Percentiles rank a stretch among this genome's conserved stretches.
Conservation (phyloP, 2,888 invertebrate genomes). For the Sarcophaga carnaria region DNA sequence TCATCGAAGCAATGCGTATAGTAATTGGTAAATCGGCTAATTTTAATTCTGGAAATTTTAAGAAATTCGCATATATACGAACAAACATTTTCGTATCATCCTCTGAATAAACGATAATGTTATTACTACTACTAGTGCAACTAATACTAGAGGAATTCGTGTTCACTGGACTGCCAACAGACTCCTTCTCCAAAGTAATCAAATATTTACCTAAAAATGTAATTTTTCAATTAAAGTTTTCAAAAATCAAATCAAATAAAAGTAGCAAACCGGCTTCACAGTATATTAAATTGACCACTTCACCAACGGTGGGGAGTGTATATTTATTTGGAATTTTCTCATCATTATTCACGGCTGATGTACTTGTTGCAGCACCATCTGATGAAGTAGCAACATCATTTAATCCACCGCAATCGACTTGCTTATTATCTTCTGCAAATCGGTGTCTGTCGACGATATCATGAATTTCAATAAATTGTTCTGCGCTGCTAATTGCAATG, state of each 20-base stretch:
- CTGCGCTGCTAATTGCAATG: conserved; percentile 80
- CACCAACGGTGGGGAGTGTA: conserved; percentile 88
- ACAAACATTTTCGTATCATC: conserved; percentile 82
- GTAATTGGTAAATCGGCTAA: conserved; percentile 83
- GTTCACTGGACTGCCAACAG: conserved; percentile 78
- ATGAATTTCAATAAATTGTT: conserved; percentile 81
- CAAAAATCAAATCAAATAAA: background rate
- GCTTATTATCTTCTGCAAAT: conserved; percentile 50
- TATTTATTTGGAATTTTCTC: conserved; percentile 78
- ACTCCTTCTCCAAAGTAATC: conserved; percentile 79
- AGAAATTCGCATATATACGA: conserved; percentile 89
- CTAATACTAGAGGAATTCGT: conserved; percentile 77
- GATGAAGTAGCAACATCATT: conserved; percentile 4
- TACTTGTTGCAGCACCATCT: conserved; percentile 21
- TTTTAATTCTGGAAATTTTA: conserved; percentile 79
- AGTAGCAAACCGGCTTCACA: conserved; percentile 84
- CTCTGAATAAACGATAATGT: conserved; percentile 78
- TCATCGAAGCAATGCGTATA: conserved; percentile 87
- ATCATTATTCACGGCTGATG: conserved; percentile 52
- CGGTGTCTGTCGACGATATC: conserved; percentile 76
- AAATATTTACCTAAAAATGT: conserved; percentile 76
- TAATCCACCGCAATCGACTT: background rate
- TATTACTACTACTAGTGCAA: conserved; percentile 79
- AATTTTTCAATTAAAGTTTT: background rate
- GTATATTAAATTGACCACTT: conserved; percentile 86